A percentile compares a stretch with the other conserved stretches of the same genome.
These are phyloP conservation scores for Eulemur albifrons DNA, from an alignment of 2,797 vertebrate species.

Conservation along the genomic window DNA sequence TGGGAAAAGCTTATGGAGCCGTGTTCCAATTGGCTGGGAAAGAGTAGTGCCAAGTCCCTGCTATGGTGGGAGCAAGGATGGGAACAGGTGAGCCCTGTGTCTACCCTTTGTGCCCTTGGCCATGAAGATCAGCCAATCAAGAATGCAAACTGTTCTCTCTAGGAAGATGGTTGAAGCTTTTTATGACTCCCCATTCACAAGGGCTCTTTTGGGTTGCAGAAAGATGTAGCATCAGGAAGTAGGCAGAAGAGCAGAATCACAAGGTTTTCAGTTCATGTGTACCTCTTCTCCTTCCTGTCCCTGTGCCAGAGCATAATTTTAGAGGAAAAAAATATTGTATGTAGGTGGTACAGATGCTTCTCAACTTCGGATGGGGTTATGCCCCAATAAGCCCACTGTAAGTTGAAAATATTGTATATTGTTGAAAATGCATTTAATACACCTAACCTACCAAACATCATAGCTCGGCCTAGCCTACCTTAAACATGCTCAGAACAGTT, in stretches of 20 bases:
- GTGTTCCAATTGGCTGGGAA: neutral
- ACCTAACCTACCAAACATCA: neutral
- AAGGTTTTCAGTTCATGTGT: neutral
- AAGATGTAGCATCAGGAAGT: neutral
- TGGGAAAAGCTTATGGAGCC: neutral
- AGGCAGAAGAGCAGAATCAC: neutral
- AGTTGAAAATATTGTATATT: neutral
- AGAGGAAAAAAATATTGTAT: neutral
- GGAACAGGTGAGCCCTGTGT: neutral
- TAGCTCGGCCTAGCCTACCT: neutral
- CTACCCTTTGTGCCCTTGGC: neutral
- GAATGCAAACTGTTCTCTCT: neutral
- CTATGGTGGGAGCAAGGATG: neutral
- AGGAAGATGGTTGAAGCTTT: neutral
- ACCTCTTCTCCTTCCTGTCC: neutral
- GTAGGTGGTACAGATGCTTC: neutral
- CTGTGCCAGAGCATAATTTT: neutral
- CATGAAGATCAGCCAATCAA: neutral
- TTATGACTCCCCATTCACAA: neutral
- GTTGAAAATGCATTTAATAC: neutral
- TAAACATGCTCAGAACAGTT: neutral
- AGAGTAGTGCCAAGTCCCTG: neutral
- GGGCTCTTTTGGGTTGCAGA: neutral
- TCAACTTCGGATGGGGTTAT: neutral
- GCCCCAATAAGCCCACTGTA: neutral